These are phyloP conservation scores for Eupeodes latifasciatus DNA, from an alignment of 2,888 invertebrate genomes.

Conservation along the genomic window DNA sequence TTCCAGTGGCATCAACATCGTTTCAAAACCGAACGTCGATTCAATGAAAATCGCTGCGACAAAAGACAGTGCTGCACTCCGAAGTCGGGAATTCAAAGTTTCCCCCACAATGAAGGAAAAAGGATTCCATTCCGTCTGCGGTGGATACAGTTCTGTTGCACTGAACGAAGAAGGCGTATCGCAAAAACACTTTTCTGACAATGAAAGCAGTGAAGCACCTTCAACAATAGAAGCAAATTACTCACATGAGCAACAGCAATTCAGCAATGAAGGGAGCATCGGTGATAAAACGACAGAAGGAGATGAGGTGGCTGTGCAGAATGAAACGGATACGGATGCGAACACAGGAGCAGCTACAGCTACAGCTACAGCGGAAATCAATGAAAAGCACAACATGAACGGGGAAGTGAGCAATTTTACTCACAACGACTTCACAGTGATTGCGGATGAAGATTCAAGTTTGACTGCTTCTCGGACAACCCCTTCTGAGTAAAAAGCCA, in stretches of 20 bases:
- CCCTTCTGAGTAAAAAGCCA: slow-evolving; percentile 33
- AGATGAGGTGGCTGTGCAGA: slow-evolving; percentile 35
- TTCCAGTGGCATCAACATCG: slow-evolving; percentile 39
- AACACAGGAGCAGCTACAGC: slow-evolving; percentile 37
- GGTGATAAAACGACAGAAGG: slow-evolving; percentile 33
- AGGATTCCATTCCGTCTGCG: slow-evolving; percentile 66
- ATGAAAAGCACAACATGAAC: slow-evolving; percentile 52
- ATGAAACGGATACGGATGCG: slow-evolving; percentile 37
- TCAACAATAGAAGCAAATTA: slow-evolving; percentile 72
- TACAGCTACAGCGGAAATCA: slow-evolving; percentile 57
- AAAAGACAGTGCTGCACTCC: slow-evolving; percentile 50
- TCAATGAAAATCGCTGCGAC: slow-evolving; percentile 43
- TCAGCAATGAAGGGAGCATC: slow-evolving; percentile 44
- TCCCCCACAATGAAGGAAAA: slow-evolving; percentile 58
- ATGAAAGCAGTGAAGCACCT: slow-evolving; percentile 49
- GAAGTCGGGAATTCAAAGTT: slow-evolving; percentile 69
- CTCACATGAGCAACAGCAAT: slow-evolving; percentile 67
- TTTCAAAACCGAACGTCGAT: slow-evolving; percentile 55
- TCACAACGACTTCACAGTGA: slow-evolving; percentile 56
- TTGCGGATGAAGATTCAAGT: slow-evolving; percentile 55
- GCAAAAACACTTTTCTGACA: slow-evolving; percentile 27
- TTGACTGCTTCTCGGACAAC: slow-evolving; percentile 54
- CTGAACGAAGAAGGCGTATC: slow-evolving; percentile 29
- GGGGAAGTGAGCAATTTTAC: slow-evolving; percentile 69
- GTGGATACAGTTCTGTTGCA: slow-evolving; percentile 54